Percentiles rank a stretch among this genome's conserved stretches.
Conservation (phyloP, 2,888 invertebrate species). For the Nephrotoma guestfalica region DNA sequence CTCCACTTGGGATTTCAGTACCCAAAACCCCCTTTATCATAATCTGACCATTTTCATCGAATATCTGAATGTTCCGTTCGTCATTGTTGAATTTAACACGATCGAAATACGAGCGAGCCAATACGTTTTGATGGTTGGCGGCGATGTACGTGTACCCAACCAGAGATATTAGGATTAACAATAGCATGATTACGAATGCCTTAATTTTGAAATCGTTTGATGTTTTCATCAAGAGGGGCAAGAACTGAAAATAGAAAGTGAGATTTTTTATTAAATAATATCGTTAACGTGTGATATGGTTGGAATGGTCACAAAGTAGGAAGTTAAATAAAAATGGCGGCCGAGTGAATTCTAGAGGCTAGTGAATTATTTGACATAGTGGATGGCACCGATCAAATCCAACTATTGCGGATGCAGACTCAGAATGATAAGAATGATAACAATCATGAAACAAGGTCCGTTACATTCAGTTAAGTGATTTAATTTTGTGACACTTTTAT, state of each 20-base stretch:
- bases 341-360: not conserved
- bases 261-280: not conserved
- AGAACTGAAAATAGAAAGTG: constrained; percentile 40
- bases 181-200: constrained; percentile 66
- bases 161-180: constrained; percentile 65
- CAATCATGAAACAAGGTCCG: too few relatives aligned
- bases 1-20: constrained; percentile 45
- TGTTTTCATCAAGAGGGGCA: constrained; percentile 54
- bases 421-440: too few relatives aligned
- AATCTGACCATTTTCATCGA: constrained; percentile 53
- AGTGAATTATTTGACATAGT: too few relatives aligned
- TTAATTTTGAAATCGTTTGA: constrained; percentile 64
- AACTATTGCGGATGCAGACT: not conserved
- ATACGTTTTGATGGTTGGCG: constrained; percentile 60
- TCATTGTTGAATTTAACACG: constrained; percentile 71
- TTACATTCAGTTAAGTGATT: too few relatives aligned
- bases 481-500: too few relatives aligned
- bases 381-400: not conserved
- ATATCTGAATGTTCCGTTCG: constrained; percentile 56
- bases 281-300: too few relatives aligned
- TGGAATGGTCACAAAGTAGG: too few relatives aligned
- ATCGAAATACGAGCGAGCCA: constrained; percentile 69
- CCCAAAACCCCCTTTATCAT: constrained; percentile 53
- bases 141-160: constrained; percentile 65
- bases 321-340: too few relatives aligned